Percentiles rank a stretch among this genome's conserved stretches.
Conservation (phyloP, 1,140 invertebrate species). For the Trichoplusia ni region DNA sequence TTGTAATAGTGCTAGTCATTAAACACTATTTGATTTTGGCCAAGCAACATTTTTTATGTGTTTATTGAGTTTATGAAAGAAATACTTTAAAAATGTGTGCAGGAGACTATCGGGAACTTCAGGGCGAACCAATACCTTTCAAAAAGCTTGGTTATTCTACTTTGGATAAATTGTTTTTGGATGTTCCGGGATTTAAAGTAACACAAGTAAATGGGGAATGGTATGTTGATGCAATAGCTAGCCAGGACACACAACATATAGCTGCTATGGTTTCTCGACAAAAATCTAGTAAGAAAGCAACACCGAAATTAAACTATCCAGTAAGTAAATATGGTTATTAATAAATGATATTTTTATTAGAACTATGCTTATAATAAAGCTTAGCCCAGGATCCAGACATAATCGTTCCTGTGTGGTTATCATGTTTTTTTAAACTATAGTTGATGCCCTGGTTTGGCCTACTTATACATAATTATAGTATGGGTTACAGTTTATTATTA, state of each 20-base stretch:
- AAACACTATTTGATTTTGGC: no score
- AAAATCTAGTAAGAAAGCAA: constrained; percentile 76
- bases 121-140: constrained; percentile 83
- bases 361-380: no score
- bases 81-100: constrained; percentile 12
- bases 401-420: no score
- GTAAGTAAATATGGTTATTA: constrained; percentile 63
- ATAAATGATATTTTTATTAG: no score
- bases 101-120: constrained; percentile 82
- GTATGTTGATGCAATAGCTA: constrained; percentile 81
- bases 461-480: no score
- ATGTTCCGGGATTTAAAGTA: constrained; percentile 79
- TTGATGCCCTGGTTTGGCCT: no score
- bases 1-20: no score
- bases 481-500: no score
- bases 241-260: constrained; percentile 82
- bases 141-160: constrained; percentile 81
- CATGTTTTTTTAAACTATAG: no score
- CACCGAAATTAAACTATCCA: constrained; percentile 63
- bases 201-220: constrained; percentile 71
- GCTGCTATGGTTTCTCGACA: constrained; percentile 82
- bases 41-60: no score
- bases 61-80: neutral
- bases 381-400: no score
- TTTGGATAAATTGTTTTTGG: constrained; percentile 82